These are phyloP conservation scores for Colletes latitarsis DNA, from an alignment of 1,140 invertebrate species.

Conservation along the genomic window DNA sequence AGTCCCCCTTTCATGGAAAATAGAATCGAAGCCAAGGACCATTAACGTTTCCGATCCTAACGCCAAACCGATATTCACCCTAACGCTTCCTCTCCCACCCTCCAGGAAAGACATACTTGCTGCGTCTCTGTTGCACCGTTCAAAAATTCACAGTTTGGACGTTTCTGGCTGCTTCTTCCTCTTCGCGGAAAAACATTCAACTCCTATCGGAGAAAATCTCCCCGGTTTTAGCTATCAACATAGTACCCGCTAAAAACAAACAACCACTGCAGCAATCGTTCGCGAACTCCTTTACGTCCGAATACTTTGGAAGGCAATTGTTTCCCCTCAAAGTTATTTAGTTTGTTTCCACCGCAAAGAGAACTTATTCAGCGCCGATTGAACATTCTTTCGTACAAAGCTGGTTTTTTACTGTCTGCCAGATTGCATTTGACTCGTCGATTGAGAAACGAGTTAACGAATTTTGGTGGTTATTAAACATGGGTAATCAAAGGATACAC, in stretches of 20 bases:
- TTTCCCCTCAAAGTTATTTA: neutral
- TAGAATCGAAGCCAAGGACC: slow-evolving; percentile 1
- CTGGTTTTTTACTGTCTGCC: neutral
- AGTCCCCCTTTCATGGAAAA: neutral
- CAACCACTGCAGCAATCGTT: slow-evolving; percentile 22
- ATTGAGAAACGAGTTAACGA: too few species aligned
- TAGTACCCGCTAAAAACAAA: slow-evolving; percentile 38
- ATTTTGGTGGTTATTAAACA: neutral
- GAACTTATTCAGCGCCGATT: neutral
- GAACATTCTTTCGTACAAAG: neutral
- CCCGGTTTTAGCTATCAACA: slow-evolving; percentile 8
- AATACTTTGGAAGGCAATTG: neutral
- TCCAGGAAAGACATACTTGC: neutral
- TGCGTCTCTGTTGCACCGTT: slow-evolving; percentile 15
- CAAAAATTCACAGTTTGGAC: slow-evolving; percentile 19
- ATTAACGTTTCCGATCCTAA: slow-evolving; percentile 20
- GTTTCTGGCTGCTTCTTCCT: neutral
- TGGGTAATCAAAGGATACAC: too few species aligned
- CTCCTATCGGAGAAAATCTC: neutral
- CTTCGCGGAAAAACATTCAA: slow-evolving; percentile 3
- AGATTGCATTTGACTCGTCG: neutral
- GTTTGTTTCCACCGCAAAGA: neutral
- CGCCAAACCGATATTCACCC: too few species aligned
- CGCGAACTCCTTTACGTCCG: neutral
- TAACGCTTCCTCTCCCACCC: neutral